phyloP scores from a whole-genome alignment of 2,113 vertebrate species.

The Myxocyprinus asiaticus region DNA sequence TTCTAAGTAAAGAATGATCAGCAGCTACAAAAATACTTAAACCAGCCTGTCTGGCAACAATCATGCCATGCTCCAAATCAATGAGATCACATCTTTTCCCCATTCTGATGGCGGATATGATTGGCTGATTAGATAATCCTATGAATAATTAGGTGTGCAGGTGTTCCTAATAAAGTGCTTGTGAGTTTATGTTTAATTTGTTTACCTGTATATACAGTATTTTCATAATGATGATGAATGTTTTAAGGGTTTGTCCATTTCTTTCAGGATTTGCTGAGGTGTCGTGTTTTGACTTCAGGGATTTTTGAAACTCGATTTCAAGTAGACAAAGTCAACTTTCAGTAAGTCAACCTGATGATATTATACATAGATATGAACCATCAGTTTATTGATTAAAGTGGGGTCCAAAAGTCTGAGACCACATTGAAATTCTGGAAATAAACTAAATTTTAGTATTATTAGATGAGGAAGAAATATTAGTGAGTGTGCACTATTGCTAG shows the following conservation, averaged over 20 bases:
- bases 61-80: no score
- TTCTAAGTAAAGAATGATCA: no score
- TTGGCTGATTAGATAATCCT: no score
- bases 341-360: conserved; percentile 76
- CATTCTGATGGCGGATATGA: no score
- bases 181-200: not conserved
- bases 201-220: not conserved
- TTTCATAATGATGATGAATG: not conserved
- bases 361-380: not conserved
- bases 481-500: no score
- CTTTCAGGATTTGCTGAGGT: conserved; percentile 83
- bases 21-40: no score
- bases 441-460: not conserved
- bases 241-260: not conserved
- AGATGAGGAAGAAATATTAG: no score
- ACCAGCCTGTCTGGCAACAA: no score
- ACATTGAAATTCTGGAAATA: not conserved
- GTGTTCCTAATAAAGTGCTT: no score
- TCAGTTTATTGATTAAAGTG: not conserved
- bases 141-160: no score
- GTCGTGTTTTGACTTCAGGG: conserved; percentile 89
- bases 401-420: not conserved
- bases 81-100: no score
- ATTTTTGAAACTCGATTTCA: conserved; percentile 92
- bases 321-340: conserved; percentile 93